phyloP scores from a whole-genome alignment of 2,113 vertebrate genomes.

The Phylloscopus trochilus region DNA sequence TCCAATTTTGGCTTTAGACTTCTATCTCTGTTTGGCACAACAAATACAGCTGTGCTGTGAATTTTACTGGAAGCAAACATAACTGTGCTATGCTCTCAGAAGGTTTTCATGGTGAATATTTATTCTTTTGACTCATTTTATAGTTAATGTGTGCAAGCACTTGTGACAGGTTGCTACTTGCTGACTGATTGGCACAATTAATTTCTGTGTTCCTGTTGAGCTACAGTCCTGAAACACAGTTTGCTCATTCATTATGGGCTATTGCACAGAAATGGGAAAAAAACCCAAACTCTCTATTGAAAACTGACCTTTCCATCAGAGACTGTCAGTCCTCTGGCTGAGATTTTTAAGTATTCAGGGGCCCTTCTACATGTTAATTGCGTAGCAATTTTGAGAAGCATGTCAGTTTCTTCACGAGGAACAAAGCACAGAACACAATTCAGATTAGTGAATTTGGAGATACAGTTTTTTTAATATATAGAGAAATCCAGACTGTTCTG shows the following conservation, averaged over 20 bases:
- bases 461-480: background rate
- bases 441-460: background rate
- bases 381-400: background rate
- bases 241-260: constrained; percentile 18
- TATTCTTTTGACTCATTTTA: constrained; percentile 50
- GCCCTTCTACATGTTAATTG: background rate
- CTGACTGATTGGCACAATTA: constrained; percentile 56
- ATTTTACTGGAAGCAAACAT: background rate
- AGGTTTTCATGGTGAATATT: constrained; percentile 15
- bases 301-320: constrained; percentile 25
- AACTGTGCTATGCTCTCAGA: background rate
- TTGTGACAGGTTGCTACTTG: constrained; percentile 42
- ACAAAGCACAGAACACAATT: background rate
- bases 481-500: background rate
- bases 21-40: background rate
- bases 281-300: background rate
- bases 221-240: constrained; percentile 18
- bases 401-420: background rate
- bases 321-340: background rate
- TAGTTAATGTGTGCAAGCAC: constrained; percentile 27
- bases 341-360: background rate
- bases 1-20: constrained; percentile 36
- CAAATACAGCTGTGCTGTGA: constrained; percentile 16
- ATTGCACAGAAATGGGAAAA: background rate
- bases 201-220: constrained; percentile 47